Percentiles rank a stretch among this genome's conserved stretches.
Conservation (phyloP, 2,113 vertebrate species). For the Rhipidura dahli region DNA sequence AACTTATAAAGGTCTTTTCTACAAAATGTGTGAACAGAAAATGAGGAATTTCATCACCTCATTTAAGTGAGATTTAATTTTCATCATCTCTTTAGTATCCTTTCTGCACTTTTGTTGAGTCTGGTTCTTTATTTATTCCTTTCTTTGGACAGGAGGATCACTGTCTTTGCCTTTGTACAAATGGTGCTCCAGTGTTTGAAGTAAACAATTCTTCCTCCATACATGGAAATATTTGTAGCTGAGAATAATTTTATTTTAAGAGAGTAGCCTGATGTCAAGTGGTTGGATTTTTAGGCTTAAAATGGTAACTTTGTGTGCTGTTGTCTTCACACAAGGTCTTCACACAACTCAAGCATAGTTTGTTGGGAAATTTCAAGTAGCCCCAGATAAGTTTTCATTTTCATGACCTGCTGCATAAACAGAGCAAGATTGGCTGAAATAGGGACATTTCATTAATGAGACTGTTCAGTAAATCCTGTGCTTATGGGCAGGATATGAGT, state of each 20-base stretch:
- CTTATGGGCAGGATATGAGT: background rate
- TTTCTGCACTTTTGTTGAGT: background rate
- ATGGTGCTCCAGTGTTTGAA: background rate
- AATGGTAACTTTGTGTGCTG: background rate
- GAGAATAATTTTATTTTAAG: background rate
- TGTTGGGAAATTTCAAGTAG: background rate
- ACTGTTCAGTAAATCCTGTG: background rate
- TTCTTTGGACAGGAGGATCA: background rate
- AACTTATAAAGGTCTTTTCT: background rate
- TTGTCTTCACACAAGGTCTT: background rate
- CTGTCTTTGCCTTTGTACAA: background rate
- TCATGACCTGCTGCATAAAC: background rate
- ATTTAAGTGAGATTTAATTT: background rate
- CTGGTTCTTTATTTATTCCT: background rate
- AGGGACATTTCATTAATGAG: background rate
- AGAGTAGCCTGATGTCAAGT: background rate
- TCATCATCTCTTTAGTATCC: background rate
- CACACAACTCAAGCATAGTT: background rate
- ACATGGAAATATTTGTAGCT: background rate
- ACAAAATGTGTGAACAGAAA: background rate
- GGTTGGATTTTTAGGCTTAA: background rate
- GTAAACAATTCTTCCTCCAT: background rate
- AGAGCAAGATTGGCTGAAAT: fast-evolving
- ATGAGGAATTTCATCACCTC: background rate
- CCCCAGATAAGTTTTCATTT: background rate